These are phyloP conservation scores for Lepidocyrtinus sp. DNA, from an alignment of 2,888 invertebrate species.

Conservation along the genomic window DNA sequence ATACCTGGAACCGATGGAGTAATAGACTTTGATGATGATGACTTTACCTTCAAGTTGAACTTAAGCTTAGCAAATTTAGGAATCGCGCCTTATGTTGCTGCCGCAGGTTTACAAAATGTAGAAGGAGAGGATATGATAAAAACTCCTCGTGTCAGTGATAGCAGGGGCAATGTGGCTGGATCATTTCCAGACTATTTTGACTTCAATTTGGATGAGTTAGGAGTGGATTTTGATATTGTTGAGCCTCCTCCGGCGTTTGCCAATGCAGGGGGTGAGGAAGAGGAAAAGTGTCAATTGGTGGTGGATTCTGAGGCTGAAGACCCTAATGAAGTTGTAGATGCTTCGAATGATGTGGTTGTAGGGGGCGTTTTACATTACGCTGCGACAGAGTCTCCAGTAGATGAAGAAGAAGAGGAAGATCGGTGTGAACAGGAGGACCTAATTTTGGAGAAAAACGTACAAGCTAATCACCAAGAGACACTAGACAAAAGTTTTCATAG, in stretches of 20 bases:
- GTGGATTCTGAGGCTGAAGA: conserved; percentile 62
- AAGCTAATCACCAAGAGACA: too few relatives aligned
- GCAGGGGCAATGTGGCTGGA: conserved; percentile 2
- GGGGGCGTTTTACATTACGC: background rate
- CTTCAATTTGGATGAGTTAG: conserved; percentile 55
- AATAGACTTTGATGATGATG: conserved; percentile 60
- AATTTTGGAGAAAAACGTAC: conserved; percentile 28
- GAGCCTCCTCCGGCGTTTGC: conserved; percentile 60
- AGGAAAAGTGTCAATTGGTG: conserved; percentile 59
- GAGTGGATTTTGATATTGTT: conserved; percentile 61
- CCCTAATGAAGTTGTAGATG: conserved; percentile 45
- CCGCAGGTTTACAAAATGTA: too few relatives aligned
- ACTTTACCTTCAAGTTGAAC: conserved; percentile 59
- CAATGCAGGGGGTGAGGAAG: conserved; percentile 34
- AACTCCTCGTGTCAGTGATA: conserved; percentile 15
- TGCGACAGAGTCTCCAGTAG: conserved; percentile 6
- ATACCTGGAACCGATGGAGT: conserved; percentile 47
- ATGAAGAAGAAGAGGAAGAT: conserved; percentile 20
- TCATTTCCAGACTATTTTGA: conserved; percentile 47
- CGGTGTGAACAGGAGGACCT: background rate
- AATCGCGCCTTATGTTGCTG: conserved; percentile 36
- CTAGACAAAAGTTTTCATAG: conserved; percentile 24
- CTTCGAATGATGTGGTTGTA: background rate
- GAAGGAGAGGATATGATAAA: background rate
- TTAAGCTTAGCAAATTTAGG: conserved; percentile 59